phyloP scores from a whole-genome alignment of 92 coral and sea anemone genomes.

The Plumapathes pennacea region DNA sequence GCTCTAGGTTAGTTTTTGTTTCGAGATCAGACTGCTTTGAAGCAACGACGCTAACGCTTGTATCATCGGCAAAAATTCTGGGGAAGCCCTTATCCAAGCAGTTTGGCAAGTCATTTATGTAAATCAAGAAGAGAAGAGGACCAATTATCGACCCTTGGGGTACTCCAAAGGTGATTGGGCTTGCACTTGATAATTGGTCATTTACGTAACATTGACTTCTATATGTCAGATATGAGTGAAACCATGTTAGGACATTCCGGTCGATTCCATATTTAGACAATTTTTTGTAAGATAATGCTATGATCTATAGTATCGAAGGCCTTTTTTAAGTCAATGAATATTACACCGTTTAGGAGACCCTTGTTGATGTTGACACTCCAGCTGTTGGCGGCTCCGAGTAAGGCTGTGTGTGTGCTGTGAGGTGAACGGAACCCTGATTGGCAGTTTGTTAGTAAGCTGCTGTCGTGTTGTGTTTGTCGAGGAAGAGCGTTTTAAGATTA shows the following conservation, averaged over 20 bases:
- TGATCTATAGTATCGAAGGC: conserved; percentile 28
- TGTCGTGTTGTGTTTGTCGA: too few relatives aligned
- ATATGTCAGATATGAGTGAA: conserved; percentile 16
- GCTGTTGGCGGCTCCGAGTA: conserved; percentile 18
- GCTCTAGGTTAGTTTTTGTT: too few relatives aligned
- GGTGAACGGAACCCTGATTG: conserved; percentile 32
- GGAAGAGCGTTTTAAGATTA: too few relatives aligned
- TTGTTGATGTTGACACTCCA: conserved; percentile 21
- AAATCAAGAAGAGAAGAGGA: conserved; percentile 32
- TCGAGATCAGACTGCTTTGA: too few relatives aligned
- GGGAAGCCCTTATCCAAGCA: too few relatives aligned
- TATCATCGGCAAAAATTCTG: too few relatives aligned
- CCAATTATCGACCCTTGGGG: conserved; percentile 48
- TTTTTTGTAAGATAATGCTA: conserved; percentile 5
- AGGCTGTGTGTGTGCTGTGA: conserved; percentile 23
- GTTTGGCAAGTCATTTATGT: too few relatives aligned
- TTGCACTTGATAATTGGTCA: conserved; percentile 10
- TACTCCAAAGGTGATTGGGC: conserved; percentile 16
- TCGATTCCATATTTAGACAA: conserved; percentile 16
- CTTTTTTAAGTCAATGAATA: conserved; percentile 26
- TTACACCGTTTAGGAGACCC: conserved; percentile 8
- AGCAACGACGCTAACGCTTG: too few relatives aligned
- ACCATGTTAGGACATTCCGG: conserved; percentile 16
- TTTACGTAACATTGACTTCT: conserved; percentile 26
- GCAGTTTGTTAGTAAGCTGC: conserved; percentile 4